Base-by-base conservation (phyloP, 2,797 vertebrate species). In the Falco naumanni region DNA sequence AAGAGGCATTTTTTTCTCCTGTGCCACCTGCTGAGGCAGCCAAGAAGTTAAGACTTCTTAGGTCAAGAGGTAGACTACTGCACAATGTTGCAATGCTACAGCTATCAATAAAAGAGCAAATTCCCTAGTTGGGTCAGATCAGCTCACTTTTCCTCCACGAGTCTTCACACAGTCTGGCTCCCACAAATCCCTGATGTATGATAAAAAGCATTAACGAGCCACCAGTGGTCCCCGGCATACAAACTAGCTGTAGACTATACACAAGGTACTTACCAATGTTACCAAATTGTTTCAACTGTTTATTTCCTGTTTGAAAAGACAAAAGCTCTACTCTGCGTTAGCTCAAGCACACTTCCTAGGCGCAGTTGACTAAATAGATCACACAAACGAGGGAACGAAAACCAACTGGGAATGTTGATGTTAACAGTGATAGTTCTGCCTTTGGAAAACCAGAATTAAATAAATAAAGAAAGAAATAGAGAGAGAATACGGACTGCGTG, bases 401-500 rank as follows among this genome's bases (percentile, higher is more conserved):
- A 10, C 3, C 17, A 74, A 29, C 20, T 19, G 10, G 20, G 14
- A 87, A 64, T 3, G 12, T 24, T 50, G 24, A 18, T 14, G 6
- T 25, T n/a, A 60, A 51, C 2, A 71, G 26, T 21, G 53, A 4
- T 51, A 76, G 24, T 65, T 65, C n/a, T 39, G 57, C 31, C 18
- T 69, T 80, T 25, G 12, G 50, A 70, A 89, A 87, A 76, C 2
- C 14, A 21, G 43, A 54, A 60, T 29, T 60, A 7, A 69, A 84
- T 31, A 56, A 6, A 66, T 79, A 89, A 68, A 37, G 43, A 45
- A 8, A 19, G 21, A 6, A 11, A 26, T 29, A 60, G 19, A 26
- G 54, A 16, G 18, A 72, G 24, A 76, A 17, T 2, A 33, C 1
- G 6, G 16, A 43, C 9, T 26, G 26, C 45, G 14, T 1, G 0